Percentiles rank a stretch among this genome's conserved stretches.
Conservation (phyloP, 2,888 invertebrate species). For the Cotesia congregata region DNA sequence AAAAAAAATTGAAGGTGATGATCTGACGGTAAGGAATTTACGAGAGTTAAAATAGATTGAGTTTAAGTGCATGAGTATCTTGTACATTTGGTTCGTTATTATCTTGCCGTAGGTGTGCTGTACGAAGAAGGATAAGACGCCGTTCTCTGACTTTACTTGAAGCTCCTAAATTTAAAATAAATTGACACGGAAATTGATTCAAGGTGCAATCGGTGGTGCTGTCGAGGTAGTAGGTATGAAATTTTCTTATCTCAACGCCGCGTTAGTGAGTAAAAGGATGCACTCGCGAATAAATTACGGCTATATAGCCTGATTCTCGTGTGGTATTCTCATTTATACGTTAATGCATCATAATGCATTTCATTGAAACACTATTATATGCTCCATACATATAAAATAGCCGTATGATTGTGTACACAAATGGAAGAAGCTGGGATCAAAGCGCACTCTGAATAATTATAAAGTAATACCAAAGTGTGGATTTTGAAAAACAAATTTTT, state of each 20-base stretch:
- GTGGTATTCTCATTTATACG: not conserved
- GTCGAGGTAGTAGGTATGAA: not conserved
- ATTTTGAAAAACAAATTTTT: not conserved
- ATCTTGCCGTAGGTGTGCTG: not conserved
- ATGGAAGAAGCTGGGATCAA: not conserved
- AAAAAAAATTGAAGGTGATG: not conserved
- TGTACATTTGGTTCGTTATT: conserved; percentile 1
- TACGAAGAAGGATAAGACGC: conserved; percentile 12
- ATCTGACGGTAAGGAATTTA: not conserved
- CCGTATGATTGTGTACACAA: not conserved
- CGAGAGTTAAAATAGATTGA: not conserved
- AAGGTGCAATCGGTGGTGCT: conserved; percentile 6
- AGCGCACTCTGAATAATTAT: not conserved
- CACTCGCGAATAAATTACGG: conserved; percentile 6
- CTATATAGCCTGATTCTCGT: not conserved
- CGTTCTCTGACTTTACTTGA: not conserved
- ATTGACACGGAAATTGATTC: conserved; percentile 32
- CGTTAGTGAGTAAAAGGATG: not conserved
- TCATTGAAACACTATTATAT: not conserved
- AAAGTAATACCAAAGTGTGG: not conserved
- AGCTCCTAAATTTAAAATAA: conserved; percentile 25
- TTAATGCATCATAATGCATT: not conserved
- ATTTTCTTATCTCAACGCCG: conserved; percentile 12
- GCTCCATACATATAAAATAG: conserved; percentile 6
- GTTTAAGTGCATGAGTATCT: not conserved